Evolutionary conservation across 2,113 vertebrate genomes (phyloP).

Genomic region (Sitta europaea): DNA sequence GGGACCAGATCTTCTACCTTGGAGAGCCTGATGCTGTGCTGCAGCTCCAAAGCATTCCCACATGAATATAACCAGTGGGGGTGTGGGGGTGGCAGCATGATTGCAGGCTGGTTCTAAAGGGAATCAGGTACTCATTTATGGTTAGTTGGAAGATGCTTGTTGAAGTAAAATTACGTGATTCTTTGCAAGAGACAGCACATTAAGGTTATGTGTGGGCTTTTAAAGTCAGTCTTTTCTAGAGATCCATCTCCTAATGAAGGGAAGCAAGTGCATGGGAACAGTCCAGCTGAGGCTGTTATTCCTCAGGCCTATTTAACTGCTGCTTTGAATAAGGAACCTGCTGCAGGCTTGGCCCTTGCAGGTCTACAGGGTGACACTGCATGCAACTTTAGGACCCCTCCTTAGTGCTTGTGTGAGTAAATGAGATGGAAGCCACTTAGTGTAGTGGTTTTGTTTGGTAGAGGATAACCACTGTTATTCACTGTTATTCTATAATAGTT

Average conservation of each 20-base stretch:
- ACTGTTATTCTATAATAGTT: too few species aligned
- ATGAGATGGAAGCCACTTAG: not conserved
- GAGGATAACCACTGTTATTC: too few species aligned
- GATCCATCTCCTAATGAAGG: not conserved
- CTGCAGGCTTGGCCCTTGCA: not conserved
- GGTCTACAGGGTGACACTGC: not conserved
- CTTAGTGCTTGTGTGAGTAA: not conserved
- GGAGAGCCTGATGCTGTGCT: not conserved
- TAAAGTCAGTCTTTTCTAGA: not conserved
- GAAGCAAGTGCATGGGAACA: not conserved
- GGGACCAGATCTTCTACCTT: not conserved
- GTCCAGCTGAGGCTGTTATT: not conserved
- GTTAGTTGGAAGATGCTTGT: not conserved
- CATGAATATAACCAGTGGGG: accelerated
- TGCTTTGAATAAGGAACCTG: not conserved
- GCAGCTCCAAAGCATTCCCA: not conserved
- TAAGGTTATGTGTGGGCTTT: not conserved
- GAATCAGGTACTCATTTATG: not conserved
- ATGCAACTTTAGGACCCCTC: not conserved
- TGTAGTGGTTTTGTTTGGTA: not conserved
- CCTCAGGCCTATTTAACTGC: not conserved
- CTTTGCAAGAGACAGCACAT: not conserved
- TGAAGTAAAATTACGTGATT: not conserved
- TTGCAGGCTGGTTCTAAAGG: not conserved
- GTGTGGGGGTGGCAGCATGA: accelerated